Conservation (phyloP, 1,140 invertebrate genomes). For the Grapholita molesta region DNA sequence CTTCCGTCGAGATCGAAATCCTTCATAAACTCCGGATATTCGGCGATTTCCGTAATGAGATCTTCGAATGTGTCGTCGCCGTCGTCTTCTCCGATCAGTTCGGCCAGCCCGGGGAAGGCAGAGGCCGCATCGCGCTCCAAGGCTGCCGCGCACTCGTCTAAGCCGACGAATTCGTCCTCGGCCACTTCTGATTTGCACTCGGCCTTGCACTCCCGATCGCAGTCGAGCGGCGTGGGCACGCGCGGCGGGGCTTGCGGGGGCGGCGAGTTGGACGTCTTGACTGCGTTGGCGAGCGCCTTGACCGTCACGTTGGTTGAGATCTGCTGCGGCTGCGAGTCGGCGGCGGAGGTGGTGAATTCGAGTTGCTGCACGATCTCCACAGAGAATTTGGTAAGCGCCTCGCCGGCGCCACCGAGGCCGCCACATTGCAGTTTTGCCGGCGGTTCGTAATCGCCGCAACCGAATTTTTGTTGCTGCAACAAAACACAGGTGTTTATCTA, state of each 20-base stretch:
- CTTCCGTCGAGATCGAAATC: conserved; percentile 84
- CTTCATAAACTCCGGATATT: conserved; percentile 90
- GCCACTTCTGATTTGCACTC: conserved; percentile 92
- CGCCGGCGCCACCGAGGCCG: conserved; percentile 72
- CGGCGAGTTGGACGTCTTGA: conserved; percentile 85
- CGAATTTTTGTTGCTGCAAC: conserved; percentile 91
- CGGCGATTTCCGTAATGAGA: conserved; percentile 91
- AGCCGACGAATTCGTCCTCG: conserved; percentile 89
- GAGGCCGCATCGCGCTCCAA: conserved; percentile 88
- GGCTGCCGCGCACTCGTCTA: conserved; percentile 88
- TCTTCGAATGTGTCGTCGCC: conserved; percentile 93
- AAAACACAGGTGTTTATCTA: conserved; percentile 38
- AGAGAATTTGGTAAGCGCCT: conserved; percentile 89
- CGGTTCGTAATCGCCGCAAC: conserved; percentile 88
- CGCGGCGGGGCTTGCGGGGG: conserved; percentile 65
- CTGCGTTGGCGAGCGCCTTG: conserved; percentile 90
- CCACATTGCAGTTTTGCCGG: conserved; percentile 88
- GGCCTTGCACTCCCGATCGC: conserved; percentile 66
- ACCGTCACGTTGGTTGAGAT: conserved; percentile 96
- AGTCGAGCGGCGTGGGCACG: conserved; percentile 79
- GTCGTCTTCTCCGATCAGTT: conserved; percentile 89
- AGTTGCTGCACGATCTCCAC: conserved; percentile 94
- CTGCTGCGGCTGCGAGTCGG: conserved; percentile 91
- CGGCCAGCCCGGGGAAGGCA: conserved; percentile 87
- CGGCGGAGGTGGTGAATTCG: conserved; percentile 90